Conservation (phyloP, 2,113 vertebrate species). For the Syngnathus typhle region DNA sequence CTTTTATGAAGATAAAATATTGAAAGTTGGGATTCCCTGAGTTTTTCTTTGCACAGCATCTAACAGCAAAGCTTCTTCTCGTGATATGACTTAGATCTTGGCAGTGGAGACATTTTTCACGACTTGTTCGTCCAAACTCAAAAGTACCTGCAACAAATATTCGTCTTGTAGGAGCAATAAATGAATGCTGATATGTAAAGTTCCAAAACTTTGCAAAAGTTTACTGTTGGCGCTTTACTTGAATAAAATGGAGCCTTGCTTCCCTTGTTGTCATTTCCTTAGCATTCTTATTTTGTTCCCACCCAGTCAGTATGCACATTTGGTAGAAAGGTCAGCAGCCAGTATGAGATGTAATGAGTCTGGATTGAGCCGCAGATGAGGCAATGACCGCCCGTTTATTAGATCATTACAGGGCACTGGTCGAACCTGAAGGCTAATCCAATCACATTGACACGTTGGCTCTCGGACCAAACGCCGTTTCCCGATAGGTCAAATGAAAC, state of each 20-base stretch:
- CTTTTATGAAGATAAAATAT: background rate
- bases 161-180: background rate
- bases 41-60: no score
- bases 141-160: background rate
- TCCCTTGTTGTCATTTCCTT: background rate
- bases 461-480: slow-evolving; percentile 23
- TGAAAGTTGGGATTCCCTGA: no score
- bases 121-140: background rate
- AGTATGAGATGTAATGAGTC: slow-evolving; percentile 31
- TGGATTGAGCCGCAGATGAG: slow-evolving; percentile 14
- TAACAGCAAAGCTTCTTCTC: no score
- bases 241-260: background rate
- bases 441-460: slow-evolving; percentile 34
- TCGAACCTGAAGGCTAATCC: slow-evolving; percentile 34
- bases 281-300: background rate
- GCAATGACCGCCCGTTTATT: slow-evolving; percentile 37
- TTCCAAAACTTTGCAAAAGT: background rate
- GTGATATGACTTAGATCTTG: no score
- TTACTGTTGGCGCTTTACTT: background rate
- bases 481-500: slow-evolving; percentile 30
- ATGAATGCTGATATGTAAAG: background rate
- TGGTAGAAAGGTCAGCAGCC: slow-evolving; percentile 26
- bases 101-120: background rate
- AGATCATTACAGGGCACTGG: slow-evolving; percentile 28
- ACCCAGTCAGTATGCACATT: background rate